Conservation (phyloP, 2,113 vertebrate genomes). For the Phycodurus eques region DNA sequence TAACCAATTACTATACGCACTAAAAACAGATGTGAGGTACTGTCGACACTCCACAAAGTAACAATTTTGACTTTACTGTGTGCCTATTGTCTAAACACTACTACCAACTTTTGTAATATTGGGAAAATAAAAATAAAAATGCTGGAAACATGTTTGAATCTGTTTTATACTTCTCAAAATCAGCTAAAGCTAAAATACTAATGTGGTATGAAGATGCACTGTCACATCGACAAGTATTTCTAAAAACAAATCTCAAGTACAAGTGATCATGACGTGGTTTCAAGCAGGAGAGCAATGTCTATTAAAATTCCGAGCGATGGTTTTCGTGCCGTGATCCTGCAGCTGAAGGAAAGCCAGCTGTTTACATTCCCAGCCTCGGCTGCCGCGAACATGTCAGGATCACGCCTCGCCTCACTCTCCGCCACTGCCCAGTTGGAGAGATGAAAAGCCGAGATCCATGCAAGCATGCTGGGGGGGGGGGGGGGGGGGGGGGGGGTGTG, state of each 20-base stretch:
- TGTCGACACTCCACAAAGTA: too few species aligned
- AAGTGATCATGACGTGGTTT: slow-evolving; percentile 46
- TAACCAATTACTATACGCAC: too few species aligned
- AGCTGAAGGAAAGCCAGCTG: slow-evolving; percentile 57
- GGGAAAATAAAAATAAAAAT: too few species aligned
- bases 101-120: too few species aligned
- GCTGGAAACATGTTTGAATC: too few species aligned
- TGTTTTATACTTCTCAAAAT: neutral
- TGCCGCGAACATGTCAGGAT: slow-evolving; percentile 35
- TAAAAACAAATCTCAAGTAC: neutral
- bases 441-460: slow-evolving; percentile 33
- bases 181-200: neutral
- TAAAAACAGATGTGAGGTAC: too few species aligned
- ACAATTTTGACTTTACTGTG: too few species aligned
- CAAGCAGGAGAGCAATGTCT: slow-evolving; percentile 30
- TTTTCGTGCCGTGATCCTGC: slow-evolving; percentile 64
- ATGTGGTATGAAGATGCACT: neutral
- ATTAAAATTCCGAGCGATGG: slow-evolving; percentile 57
- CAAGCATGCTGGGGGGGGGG: slow-evolving; percentile 45
- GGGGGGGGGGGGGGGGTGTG: too few species aligned
- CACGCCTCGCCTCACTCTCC: slow-evolving; percentile 36
- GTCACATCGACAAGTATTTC: neutral
- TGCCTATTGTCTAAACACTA: too few species aligned
- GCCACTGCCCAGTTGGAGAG: slow-evolving; percentile 46
- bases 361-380: slow-evolving; percentile 53